Conservation (phyloP, 2,113 vertebrate genomes). For the Pollimyrus isidori region DNA sequence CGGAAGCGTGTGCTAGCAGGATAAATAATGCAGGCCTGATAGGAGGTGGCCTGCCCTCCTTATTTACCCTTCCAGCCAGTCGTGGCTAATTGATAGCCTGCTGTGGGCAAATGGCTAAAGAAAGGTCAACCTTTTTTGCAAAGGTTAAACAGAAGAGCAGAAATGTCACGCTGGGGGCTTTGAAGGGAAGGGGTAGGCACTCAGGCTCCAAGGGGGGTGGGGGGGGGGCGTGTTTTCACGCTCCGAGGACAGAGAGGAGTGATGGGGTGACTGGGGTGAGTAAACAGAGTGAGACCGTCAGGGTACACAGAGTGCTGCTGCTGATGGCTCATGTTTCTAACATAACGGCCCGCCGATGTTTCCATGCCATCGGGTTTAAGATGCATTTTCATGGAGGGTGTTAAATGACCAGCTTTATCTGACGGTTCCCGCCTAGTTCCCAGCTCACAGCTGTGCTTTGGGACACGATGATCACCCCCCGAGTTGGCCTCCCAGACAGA, state of each 20-base stretch:
- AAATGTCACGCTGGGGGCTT: conserved; percentile 38
- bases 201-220: background rate
- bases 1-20: too few species aligned
- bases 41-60: background rate
- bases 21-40: background rate
- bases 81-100: conserved; percentile 39
- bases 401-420: background rate
- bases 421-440: background rate
- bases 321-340: background rate
- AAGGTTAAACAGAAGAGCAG: conserved; percentile 26
- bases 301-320: background rate
- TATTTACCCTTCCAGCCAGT: conserved; percentile 16
- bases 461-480: background rate
- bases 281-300: background rate
- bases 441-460: background rate
- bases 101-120: conserved; percentile 40
- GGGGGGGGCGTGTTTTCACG: background rate
- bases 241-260: background rate
- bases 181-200: conserved; percentile 21
- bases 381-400: background rate
- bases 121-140: conserved; percentile 46
- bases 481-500: background rate
- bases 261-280: background rate
- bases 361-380: background rate
- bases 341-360: background rate